Base-by-base conservation (phyloP, 2,113 vertebrate species). In the Ailurus styani region DNA sequence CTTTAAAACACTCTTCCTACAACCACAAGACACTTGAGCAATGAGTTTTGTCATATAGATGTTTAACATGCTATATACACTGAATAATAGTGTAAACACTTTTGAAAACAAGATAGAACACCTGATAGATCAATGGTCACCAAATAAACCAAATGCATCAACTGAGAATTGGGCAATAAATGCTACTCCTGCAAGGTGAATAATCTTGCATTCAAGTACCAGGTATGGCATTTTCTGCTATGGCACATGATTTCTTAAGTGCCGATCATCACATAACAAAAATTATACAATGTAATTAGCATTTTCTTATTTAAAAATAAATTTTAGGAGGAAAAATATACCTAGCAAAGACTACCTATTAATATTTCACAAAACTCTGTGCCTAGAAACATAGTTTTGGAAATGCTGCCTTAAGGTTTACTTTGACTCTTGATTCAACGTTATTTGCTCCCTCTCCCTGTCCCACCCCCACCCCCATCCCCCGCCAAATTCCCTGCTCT, bases 101-200 rank as follows among this genome's bases (percentile, higher is more conserved):
- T 89, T 89, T 64, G 60, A 81, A 93, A 97, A 60, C 57, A 90
- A 87, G 50, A 55, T 78, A 66, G 90, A 34, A 89, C 14, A 87
- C 21, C 45, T 62, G 11, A 72, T 40, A 86, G n/a, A 95, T n/a
- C 75, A 85, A 37, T 50, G 55, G 31, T 37, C 25, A 93, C 9
- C 27, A 87, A 70, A 64, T 64, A 95, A 86, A 40, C 6, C 70
- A 96, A 91, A 81, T 57, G 6, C 42, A 75, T 29, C 81, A 54
- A 54, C 8, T 52, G 34, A 92, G 47, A 93, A 82, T 82, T 73
- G 60, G 70, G 52, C 21, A 85, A 55, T 77, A 89, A 91, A 87
- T 40, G 12, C n/a, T 88, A 79, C 25, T 57, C 10, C 37, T 83
- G 45, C 11, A 90, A 42, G 73, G 7, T 86, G 31, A 96, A 85